Percentiles rank a stretch among this genome's conserved stretches.
Conservation (phyloP, 2,113 vertebrate genomes). For the Arvicanthis niloticus region DNA sequence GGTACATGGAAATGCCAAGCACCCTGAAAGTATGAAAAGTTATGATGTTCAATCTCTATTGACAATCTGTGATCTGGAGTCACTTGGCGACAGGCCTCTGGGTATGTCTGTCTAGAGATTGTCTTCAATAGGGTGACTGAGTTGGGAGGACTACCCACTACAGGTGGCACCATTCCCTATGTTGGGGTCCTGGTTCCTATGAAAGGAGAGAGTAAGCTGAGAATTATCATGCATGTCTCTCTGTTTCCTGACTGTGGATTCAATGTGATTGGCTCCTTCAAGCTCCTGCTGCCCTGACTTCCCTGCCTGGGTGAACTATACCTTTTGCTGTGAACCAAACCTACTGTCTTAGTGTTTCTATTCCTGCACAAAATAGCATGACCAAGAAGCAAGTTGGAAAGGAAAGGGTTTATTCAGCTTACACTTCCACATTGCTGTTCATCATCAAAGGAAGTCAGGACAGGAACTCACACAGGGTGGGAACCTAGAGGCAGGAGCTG, state of each 20-base stretch:
- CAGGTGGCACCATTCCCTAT: neutral
- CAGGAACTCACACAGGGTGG: no score
- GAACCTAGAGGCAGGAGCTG: no score
- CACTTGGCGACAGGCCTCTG: neutral
- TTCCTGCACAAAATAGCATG: no score
- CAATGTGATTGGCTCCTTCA: neutral
- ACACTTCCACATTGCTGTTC: no score
- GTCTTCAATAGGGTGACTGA: neutral
- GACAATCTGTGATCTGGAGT: neutral
- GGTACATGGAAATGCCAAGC: neutral
- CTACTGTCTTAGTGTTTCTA: no score
- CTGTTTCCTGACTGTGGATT: neutral
- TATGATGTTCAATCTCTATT: neutral
- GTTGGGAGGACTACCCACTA: neutral
- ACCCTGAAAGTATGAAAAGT: neutral
- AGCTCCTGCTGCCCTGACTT: neutral
- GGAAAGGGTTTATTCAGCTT: no score
- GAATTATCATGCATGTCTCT: neutral
- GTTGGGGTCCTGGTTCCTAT: neutral
- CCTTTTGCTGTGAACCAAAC: neutral
- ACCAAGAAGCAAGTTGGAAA: no score
- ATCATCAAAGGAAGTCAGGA: no score
- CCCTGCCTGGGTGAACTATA: no score
- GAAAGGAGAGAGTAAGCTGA: neutral
- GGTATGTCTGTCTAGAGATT: neutral